A percentile compares a stretch with the other conserved stretches of the same genome.
These are phyloP conservation scores for Henricia sp. DNA, from an alignment of 53 echinoderm and acorn worm genomes.

Conservation along the genomic window DNA sequence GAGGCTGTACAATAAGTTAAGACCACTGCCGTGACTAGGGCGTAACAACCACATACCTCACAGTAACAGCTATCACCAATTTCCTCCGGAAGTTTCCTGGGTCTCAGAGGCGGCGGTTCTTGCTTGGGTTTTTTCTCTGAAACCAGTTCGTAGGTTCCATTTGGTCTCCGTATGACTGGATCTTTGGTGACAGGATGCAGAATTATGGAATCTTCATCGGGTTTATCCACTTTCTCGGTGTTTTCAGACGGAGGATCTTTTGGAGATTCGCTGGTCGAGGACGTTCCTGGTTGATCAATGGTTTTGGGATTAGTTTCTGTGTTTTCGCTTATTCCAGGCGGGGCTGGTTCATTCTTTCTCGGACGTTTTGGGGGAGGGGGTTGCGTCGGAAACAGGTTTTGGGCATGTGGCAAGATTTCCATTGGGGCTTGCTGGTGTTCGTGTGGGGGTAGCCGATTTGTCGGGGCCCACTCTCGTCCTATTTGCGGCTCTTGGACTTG, in stretches of 20 bases:
- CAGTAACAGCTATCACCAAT: constrained; percentile 3
- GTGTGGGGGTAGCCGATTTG: too few species aligned
- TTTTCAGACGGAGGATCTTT: too few species aligned
- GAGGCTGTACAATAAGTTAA: not conserved
- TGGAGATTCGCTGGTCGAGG: not conserved
- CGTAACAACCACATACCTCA: not conserved
- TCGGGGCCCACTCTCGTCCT: too few species aligned
- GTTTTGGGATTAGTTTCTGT: not conserved
- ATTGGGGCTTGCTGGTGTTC: too few species aligned
- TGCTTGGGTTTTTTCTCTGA: not conserved
- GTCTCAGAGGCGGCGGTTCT: not conserved
- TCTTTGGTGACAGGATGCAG: constrained; percentile 8
- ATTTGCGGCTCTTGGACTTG: too few species aligned
- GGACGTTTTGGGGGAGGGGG: not conserved
- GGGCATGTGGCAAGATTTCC: too few species aligned
- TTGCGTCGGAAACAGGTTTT: not conserved
- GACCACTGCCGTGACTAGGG: not conserved
- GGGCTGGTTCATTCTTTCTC: not conserved
- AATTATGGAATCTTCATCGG: not conserved
- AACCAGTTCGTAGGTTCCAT: not conserved
- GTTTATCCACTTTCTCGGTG: not conserved
- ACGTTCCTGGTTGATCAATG: not conserved
- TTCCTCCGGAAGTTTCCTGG: not conserved
- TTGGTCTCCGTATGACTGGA: not conserved
- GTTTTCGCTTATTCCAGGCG: not conserved